Evolutionary conservation across 2,888 invertebrate species (phyloP).

Genomic region (Lasioglossum malachurum): DNA sequence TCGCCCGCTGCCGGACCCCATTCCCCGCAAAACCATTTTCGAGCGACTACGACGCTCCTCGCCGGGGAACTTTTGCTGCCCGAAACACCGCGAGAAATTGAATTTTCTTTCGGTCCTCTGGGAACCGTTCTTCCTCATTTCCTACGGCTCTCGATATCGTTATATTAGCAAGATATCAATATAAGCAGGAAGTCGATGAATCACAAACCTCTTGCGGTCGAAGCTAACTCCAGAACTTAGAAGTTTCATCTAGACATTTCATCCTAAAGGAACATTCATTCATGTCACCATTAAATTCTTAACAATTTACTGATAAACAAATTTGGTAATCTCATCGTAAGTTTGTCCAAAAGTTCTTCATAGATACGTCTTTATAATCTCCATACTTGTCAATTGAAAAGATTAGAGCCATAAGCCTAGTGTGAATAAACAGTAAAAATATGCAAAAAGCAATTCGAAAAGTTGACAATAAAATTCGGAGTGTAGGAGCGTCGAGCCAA

Average conservation of each 20-base stretch:
- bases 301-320: neutral
- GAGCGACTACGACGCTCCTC: neutral
- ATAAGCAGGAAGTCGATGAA: neutral
- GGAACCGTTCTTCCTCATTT: neutral
- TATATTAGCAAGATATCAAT: neutral
- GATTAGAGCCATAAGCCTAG: neutral
- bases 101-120: neutral
- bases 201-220: neutral
- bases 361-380: neutral
- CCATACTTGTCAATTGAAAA: neutral
- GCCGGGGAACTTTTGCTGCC: conserved; percentile 12
- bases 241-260: neutral
- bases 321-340: neutral
- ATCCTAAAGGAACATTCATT: neutral
- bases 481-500: neutral
- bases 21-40: conserved; percentile 28
- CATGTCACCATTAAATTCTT: neutral
- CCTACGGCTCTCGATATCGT: neutral
- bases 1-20: conserved; percentile 25
- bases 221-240: neutral
- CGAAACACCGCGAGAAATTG: conserved; percentile 25
- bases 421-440: neutral
- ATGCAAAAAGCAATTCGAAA: neutral
- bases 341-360: neutral
- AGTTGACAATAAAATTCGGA: neutral